Evolutionary conservation across 2,797 vertebrate species (phyloP), one percentile per base, ranked within the genome.

Genomic region (Hypotaenidia philippensis): DNA sequence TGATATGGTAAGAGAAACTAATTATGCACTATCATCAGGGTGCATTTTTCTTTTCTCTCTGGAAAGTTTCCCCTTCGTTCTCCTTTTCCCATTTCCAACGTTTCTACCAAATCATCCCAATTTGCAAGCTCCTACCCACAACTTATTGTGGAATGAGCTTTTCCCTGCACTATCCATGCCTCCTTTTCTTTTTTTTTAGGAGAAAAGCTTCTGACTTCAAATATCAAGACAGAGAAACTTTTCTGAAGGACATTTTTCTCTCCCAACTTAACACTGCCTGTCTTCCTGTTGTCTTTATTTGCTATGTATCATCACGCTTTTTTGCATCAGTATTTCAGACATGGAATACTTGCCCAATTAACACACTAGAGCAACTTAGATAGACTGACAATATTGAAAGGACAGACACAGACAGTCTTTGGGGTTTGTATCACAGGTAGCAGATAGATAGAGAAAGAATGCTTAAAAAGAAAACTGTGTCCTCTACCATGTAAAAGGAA

Each of bases 381-480:
- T 1, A 29, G 50, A 26, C 0, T 77, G 74, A 66, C 9, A 56
- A 27, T 36, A 78, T 41, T 81, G 75, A n/a, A 85, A 66, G 72
- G 81, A 65, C 65, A 84, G 66, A 52, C 64, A 63, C 32, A 80
- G 80, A 87, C 9, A 80, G 61, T 50, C 87, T 94, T 91, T 22
- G 31, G 65, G 61, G 74, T 79, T 89, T 34, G 41, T 9, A 80
- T 83, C 61, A 78, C 75, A 94, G 79, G 85, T 72, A 79, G 88
- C 66, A 85, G 91, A 85, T 49, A 64, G 78, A 92, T 49, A 64
- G 78, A 92, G 41, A 76, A 91, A 53, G 74, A 82, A 89, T 20
- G 61, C 57, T 87, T 89, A 60, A 81, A 78, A 92, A 88, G 53
- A 63, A 92, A 92, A 64, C 6, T 59, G 53, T 68, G 91, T 94